Conservation (phyloP, 1,140 invertebrate species). For the Heliothis subflexa region DNA sequence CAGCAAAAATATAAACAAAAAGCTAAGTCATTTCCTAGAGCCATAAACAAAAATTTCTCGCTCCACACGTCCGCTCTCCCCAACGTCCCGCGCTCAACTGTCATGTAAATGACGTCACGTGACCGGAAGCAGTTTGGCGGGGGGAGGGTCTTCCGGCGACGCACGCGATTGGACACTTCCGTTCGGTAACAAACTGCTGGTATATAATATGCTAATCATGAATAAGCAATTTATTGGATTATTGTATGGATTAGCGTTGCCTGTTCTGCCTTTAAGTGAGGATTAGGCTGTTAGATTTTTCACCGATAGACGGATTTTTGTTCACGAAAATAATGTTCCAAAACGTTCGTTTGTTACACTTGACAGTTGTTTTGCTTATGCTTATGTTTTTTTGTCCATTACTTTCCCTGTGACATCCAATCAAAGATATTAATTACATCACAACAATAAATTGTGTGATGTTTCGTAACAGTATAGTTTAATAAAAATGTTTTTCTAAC, state of each 20-base stretch:
- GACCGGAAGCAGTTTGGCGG: slow-evolving; percentile 80
- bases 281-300: slow-evolving; percentile 25
- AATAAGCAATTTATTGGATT: slow-evolving; percentile 81
- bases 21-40: slow-evolving; percentile 68
- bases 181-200: slow-evolving; percentile 75
- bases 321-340: not conserved
- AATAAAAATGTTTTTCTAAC: not conserved
- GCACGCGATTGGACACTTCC: slow-evolving; percentile 85
- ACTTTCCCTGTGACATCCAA: not conserved
- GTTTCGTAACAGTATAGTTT: not conserved
- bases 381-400: not conserved
- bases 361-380: not conserved
- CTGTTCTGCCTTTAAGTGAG: slow-evolving; percentile 51
- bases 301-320: slow-evolving; percentile 1
- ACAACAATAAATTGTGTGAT: no score
- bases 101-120: slow-evolving; percentile 85
- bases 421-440: not conserved
- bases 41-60: slow-evolving; percentile 64
- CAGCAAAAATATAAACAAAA: slow-evolving; percentile 56
- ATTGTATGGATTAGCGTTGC: slow-evolving; percentile 61
- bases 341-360: not conserved
- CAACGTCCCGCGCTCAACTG: slow-evolving; percentile 68
- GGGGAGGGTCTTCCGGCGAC: slow-evolving; percentile 77
- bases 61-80: slow-evolving; percentile 62
- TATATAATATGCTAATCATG: slow-evolving; percentile 83